Base-by-base conservation (phyloP, 2,113 vertebrate species). In the Hystrix cristata region DNA sequence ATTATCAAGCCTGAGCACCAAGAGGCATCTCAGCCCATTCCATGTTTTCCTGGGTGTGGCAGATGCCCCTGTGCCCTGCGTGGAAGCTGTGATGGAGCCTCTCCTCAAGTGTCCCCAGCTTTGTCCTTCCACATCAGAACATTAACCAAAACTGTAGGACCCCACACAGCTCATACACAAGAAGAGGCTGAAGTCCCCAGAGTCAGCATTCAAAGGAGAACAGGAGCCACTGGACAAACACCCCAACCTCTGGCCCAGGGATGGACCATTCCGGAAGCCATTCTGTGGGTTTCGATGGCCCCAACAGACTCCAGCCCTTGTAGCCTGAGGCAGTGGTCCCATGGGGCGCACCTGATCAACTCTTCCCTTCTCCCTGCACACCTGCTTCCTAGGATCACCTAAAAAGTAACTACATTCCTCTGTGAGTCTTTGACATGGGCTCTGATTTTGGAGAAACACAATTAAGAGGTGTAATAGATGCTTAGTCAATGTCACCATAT, bases 381-480 rank as follows among this genome's bases (percentile, higher is more conserved):
- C 55, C n/a, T 48, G 38, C 57, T 59, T 72, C 16, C 86, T 90
- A 69, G 4, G 19, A 29, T 69, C 78, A 59, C 31, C 76, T 93
- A 27, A 51, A 71, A 80, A 59, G 71, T 43, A 86, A 27, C 7
- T 53, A 5, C 34, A 34, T 38, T 69, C 72, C 43, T 95, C 71
- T 74, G 12, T 34, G 21, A 67, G 21, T 53, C 11, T 57, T 65
- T 53, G 27, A 55, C 29, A 59, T 82, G 34, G 31, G 57, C 23
- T 72, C 34, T 79, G 62, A 23, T 90, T 97, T 87, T 19, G 10
- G 60, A 95, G 38, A 88, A 76, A 85, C 18, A 43, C 67, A 96
- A 46, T 79, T 90, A 59, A 76, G 53, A 91, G 48, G 72, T 57
- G 76, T 43, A 38, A 71, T 5, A 90, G 53, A 76, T 34, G 46